Evolutionary conservation across 2,113 vertebrate genomes (phyloP).

Genomic region (Entelurus aequoreus): DNA sequence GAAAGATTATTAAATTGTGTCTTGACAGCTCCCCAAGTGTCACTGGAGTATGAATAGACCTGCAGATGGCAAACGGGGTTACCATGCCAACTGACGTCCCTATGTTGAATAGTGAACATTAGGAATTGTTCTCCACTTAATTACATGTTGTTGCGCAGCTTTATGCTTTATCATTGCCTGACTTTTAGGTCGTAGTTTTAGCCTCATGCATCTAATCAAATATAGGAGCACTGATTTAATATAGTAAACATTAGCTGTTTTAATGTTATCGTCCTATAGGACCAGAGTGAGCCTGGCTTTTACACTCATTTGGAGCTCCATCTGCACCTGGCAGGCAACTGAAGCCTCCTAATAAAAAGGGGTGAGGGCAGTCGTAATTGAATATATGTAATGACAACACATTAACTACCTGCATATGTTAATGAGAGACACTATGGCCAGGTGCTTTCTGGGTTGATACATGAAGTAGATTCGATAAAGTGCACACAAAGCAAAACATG

Average conservation of each 20-base stretch:
- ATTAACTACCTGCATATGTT: conserved; percentile 53
- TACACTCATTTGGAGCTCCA: conserved; percentile 65
- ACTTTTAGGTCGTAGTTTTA: background rate
- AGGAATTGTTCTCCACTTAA: conserved; percentile 31
- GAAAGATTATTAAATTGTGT: conserved; percentile 48
- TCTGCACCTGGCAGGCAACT: conserved; percentile 61
- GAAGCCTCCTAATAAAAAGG: conserved; percentile 61
- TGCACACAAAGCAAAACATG: conserved; percentile 25
- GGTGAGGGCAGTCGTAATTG: conserved; percentile 52
- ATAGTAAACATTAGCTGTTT: background rate
- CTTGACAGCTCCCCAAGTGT: conserved; percentile 50
- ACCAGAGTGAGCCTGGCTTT: conserved; percentile 50
- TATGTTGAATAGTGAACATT: conserved; percentile 41
- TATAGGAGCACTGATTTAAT: background rate
- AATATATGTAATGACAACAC: conserved; percentile 19
- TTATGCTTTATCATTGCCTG: background rate
- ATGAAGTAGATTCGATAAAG: background rate
- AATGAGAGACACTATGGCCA: conserved; percentile 30
- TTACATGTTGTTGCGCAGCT: conserved; percentile 18
- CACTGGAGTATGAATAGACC: conserved; percentile 57
- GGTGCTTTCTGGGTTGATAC: conserved; percentile 24
- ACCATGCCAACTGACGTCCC: conserved; percentile 59
- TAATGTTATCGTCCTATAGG: conserved; percentile 20
- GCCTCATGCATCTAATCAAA: background rate
- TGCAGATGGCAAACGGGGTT: conserved; percentile 59